Conservation (phyloP, 2,113 vertebrate genomes). For the Notothenia rossii region DNA sequence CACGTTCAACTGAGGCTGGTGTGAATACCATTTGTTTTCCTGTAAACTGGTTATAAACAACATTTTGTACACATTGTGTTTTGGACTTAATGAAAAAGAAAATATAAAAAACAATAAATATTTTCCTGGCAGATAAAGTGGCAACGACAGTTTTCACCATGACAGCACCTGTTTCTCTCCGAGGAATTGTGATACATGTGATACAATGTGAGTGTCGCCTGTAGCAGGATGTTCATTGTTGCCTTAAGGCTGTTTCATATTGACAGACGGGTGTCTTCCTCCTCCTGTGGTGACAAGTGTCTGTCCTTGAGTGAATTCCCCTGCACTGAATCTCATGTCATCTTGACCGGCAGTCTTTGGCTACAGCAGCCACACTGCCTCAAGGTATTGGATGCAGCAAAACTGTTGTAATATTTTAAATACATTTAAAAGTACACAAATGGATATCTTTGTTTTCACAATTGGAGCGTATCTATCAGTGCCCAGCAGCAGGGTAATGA, state of each 20-base stretch:
- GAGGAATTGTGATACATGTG: neutral
- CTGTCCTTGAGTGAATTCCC: neutral
- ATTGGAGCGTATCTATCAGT: slow-evolving; percentile 7
- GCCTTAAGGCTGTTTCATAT: slow-evolving; percentile 29
- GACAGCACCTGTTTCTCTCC: neutral
- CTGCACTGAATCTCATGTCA: slow-evolving; percentile 15
- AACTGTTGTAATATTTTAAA: neutral
- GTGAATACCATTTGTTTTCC: neutral
- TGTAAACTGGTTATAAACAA: neutral
- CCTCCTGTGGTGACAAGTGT: slow-evolving; percentile 10
- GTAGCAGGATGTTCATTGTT: slow-evolving; percentile 23
- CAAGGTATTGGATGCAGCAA: neutral
- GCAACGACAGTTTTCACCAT: neutral
- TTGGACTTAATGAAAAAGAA: neutral
- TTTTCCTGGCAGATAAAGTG: neutral
- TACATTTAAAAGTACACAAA: too few species aligned
- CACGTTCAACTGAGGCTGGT: neutral
- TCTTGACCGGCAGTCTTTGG: slow-evolving; percentile 11
- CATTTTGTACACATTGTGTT: neutral
- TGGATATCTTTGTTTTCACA: neutral
- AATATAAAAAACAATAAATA: neutral
- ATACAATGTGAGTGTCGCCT: neutral
- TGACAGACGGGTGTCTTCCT: slow-evolving; percentile 17
- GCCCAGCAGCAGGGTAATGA: slow-evolving; percentile 12
- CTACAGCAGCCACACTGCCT: neutral